Evolutionary conservation across 2,113 vertebrate species (phyloP).

Genomic region (Jacana jacana): DNA sequence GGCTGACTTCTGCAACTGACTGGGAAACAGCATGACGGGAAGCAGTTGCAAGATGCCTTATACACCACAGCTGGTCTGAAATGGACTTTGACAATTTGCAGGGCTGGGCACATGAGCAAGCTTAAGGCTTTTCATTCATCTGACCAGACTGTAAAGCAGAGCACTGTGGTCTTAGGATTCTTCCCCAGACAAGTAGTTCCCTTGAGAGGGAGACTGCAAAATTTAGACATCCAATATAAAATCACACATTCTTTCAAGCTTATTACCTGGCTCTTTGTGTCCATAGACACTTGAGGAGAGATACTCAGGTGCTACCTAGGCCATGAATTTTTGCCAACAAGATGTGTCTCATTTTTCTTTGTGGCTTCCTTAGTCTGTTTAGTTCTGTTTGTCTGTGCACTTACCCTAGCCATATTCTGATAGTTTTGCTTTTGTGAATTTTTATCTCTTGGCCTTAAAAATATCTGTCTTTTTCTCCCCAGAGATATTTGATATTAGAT

Average conservation of each 20-base stretch:
- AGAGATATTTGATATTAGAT: background rate
- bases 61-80: background rate
- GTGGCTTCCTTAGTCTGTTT: background rate
- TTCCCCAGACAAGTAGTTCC: background rate
- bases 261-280: background rate
- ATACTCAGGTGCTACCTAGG: background rate
- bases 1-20: conserved; percentile 37
- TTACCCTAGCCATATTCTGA: background rate
- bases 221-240: background rate
- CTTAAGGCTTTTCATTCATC: background rate
- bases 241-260: background rate
- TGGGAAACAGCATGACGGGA: conserved; percentile 43
- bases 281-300: background rate
- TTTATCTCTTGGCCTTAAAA: background rate
- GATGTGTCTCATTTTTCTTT: background rate
- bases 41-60: conserved; percentile 36
- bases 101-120: background rate
- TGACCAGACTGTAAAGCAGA: background rate
- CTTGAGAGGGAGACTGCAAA: background rate
- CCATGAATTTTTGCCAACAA: background rate
- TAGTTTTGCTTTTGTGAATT: background rate
- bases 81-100: background rate
- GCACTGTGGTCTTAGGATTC: background rate
- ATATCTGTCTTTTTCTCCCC: background rate
- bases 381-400: background rate